phyloP scores from a whole-genome alignment of 2,888 invertebrate species.

The Eristalis arbustorum region DNA sequence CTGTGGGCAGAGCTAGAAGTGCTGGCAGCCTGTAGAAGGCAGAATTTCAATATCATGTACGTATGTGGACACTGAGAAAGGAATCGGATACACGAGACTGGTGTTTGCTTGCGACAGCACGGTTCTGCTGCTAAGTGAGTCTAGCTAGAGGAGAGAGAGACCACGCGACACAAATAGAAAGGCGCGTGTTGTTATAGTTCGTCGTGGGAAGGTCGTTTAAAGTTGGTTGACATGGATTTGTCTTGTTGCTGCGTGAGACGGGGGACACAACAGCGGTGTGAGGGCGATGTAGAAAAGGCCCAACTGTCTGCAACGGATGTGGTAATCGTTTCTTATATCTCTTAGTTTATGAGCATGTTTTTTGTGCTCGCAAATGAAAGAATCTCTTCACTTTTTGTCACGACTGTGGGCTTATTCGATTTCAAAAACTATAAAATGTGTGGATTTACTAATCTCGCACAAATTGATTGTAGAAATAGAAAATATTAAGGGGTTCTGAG shows the following conservation, averaged over 20 bases:
- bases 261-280: not conserved
- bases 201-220: constrained; percentile 13
- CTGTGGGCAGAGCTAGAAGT: not conserved
- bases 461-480: too few relatives aligned
- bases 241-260: not conserved
- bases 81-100: not conserved
- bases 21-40: not conserved
- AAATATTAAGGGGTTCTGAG: too few relatives aligned
- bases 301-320: not conserved
- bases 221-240: constrained; percentile 7
- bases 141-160: not conserved
- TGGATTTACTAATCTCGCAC: too few relatives aligned
- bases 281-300: not conserved
- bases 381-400: not conserved
- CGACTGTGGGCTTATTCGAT: not conserved
- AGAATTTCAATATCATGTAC: constrained; percentile 1
- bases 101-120: constrained; percentile 21
- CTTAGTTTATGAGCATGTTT: not conserved
- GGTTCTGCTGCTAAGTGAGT: not conserved
- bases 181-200: constrained; percentile 22
- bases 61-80: not conserved
- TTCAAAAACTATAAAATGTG: not conserved
- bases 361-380: not conserved
- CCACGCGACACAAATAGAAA: constrained; percentile 8
- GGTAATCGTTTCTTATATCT: not conserved